phyloP scores from a whole-genome alignment of 2,113 vertebrate genomes.

The Aleadryas rufinucha region DNA sequence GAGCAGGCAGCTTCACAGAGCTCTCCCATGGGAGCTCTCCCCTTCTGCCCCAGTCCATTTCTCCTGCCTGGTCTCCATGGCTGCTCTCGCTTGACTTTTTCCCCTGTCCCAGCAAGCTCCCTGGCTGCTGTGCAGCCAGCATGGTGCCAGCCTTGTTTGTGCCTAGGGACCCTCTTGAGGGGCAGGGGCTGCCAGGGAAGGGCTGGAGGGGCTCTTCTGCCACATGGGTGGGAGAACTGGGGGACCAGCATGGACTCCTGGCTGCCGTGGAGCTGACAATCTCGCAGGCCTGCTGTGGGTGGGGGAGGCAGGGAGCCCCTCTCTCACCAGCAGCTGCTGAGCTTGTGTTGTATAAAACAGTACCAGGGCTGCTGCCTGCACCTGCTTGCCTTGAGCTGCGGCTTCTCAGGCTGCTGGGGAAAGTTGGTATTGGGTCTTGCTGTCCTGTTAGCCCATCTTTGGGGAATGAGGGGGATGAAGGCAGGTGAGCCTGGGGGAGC shows the following conservation, averaged over 20 bases:
- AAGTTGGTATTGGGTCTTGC: background rate
- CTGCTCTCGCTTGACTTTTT: slow-evolving; percentile 20
- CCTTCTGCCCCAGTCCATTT: background rate
- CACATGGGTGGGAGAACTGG: background rate
- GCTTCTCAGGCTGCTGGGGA: background rate
- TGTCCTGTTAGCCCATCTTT: background rate
- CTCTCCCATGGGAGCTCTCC: background rate
- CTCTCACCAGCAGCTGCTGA: background rate
- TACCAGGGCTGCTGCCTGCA: slow-evolving; percentile 1
- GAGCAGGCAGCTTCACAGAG: background rate
- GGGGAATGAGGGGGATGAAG: background rate
- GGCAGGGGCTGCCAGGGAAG: background rate
- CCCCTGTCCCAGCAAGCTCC: background rate
- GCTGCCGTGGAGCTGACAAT: background rate
- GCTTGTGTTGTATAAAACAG: background rate
- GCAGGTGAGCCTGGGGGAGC: background rate
- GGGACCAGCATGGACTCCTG: background rate
- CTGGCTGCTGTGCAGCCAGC: slow-evolving; percentile 55
- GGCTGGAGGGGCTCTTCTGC: background rate
- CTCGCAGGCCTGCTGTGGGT: background rate
- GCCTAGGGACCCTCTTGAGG: background rate
- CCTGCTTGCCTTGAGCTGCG: slow-evolving; percentile 8
- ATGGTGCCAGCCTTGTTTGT: background rate
- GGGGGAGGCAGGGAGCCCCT: background rate
- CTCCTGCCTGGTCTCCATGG: background rate